Conservation (phyloP, 1,140 invertebrate genomes). For the Catajapyx aquilonaris region DNA sequence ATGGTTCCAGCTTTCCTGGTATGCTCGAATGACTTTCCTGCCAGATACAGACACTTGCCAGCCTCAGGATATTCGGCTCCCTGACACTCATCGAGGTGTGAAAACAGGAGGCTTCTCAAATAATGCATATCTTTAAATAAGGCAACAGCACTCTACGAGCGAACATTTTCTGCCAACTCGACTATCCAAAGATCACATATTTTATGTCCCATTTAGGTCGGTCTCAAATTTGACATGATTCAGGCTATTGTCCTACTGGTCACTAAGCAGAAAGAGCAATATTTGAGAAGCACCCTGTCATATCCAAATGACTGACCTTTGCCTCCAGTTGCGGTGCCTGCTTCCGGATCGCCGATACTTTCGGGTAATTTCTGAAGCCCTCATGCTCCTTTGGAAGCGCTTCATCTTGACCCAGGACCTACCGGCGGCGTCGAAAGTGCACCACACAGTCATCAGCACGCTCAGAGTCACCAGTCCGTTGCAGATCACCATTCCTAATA, state of each 20-base stretch:
- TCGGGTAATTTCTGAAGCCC: constrained; percentile 42
- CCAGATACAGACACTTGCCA: constrained; percentile 15
- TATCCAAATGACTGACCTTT: constrained; percentile 34
- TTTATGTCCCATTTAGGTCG: too few species aligned
- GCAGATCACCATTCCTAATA: constrained; percentile 55
- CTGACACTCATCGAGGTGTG: too few species aligned
- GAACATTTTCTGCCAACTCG: too few species aligned
- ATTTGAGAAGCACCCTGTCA: constrained; percentile 26
- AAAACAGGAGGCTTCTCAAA: too few species aligned
- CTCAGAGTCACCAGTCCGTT: constrained; percentile 55
- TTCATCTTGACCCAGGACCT: constrained; percentile 89
- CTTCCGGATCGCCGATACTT: constrained; percentile 59
- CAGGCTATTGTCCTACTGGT: too few species aligned
- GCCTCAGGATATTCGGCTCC: too few species aligned
- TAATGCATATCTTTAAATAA: too few species aligned
- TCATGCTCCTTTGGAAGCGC: constrained; percentile 62
- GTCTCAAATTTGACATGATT: too few species aligned
- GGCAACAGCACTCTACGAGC: too few species aligned
- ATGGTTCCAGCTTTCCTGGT: constrained; percentile 79
- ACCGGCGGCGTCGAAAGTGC: constrained; percentile 68
- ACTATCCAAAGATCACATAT: too few species aligned
- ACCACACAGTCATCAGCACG: constrained; percentile 61
- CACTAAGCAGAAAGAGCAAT: too few species aligned
- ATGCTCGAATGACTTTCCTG: constrained; percentile 70
- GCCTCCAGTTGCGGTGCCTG: constrained; percentile 63